Conservation (phyloP, 92 coral and sea anemone genomes). For the Isaurus tuberculatus region DNA sequence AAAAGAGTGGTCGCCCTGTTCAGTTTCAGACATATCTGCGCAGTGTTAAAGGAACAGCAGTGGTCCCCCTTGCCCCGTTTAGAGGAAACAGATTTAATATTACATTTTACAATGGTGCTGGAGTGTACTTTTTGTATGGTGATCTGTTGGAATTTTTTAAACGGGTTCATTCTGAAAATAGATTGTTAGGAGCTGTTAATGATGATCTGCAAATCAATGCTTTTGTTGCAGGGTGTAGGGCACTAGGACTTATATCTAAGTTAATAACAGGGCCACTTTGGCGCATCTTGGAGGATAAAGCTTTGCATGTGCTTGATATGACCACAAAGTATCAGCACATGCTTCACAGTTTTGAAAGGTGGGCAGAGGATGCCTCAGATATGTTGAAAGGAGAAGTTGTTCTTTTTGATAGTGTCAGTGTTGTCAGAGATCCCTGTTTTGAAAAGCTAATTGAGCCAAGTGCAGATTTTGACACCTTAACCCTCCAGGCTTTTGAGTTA, state of each 20-base stretch:
- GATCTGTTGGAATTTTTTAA: conserved; percentile 12
- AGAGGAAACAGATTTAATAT: conserved; percentile 27
- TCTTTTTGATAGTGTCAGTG: background rate
- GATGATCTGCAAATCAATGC: conserved; percentile 23
- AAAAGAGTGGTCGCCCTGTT: conserved; percentile 12
- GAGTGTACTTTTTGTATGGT: background rate
- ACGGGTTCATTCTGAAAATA: conserved; percentile 17
- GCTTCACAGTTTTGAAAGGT: conserved; percentile 19
- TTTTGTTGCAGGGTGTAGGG: conserved; percentile 42
- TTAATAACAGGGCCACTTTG: conserved; percentile 13
- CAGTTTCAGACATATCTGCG: background rate
- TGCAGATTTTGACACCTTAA: background rate
- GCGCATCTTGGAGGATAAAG: conserved; percentile 4
- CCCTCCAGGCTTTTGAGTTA: background rate
- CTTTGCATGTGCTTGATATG: conserved; percentile 9
- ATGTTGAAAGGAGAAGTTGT: conserved; percentile 14
- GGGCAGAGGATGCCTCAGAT: background rate
- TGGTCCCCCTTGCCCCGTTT: conserved; percentile 29
- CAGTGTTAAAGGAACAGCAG: background rate
- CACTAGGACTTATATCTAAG: background rate
- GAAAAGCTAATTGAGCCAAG: background rate
- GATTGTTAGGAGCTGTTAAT: conserved; percentile 34
- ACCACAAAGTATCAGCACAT: conserved; percentile 29
- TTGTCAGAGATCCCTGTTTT: conserved; percentile 7
- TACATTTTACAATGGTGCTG: conserved; percentile 47